Base-by-base conservation (phyloP, 2,888 invertebrate species). In the Iphiclides podalirius region DNA sequence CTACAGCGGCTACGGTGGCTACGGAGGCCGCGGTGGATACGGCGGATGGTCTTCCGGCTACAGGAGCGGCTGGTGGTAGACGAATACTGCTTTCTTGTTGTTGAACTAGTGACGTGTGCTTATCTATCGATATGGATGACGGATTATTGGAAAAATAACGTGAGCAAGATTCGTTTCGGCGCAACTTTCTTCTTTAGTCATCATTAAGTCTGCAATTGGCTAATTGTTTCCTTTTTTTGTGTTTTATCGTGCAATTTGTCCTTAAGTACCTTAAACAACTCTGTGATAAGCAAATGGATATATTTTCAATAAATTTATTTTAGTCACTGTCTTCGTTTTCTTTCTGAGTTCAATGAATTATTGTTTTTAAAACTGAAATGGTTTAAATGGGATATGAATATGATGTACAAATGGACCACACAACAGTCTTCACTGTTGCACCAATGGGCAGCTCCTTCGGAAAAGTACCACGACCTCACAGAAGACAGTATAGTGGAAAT, bases 11-110 rank as follows among this genome's bases (percentile, higher is more conserved):
- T 31, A 39, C 26, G 14, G 39, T 14, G 39, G 39, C 13, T 13
- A 14, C 14, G 28, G 17, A 13, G 45, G 45, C 6, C 26, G 41
- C 28, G 26, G 47, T 12, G 41, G 47, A 6, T 36, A 41, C 26
- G 35, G 40, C 8, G 36, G 47, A 17, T 52, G 50, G 43, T 44
- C 50, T 42, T 49, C 36, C 13, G 59, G 59, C 12, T 52, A 52
- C 47, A 50, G 47, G 16, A 45, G 45, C 8, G 53, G 58, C 9
- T 53, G 53, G 51, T 42, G 40, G 48, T 47, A 47, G 17, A 4
- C 15, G 12, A 8, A 8, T n/a, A n/a, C n/a, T n/a, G n/a, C n/a
- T n/a, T n/a, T n/a, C n/a, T n/a, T n/a, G n/a, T n/a, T n/a, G n/a
- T n/a, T n/a, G n/a, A n/a, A n/a, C n/a, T n/a, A 20, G 20, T 20